Base-by-base conservation (phyloP, 2,888 invertebrate species). In the Tipula unca region DNA sequence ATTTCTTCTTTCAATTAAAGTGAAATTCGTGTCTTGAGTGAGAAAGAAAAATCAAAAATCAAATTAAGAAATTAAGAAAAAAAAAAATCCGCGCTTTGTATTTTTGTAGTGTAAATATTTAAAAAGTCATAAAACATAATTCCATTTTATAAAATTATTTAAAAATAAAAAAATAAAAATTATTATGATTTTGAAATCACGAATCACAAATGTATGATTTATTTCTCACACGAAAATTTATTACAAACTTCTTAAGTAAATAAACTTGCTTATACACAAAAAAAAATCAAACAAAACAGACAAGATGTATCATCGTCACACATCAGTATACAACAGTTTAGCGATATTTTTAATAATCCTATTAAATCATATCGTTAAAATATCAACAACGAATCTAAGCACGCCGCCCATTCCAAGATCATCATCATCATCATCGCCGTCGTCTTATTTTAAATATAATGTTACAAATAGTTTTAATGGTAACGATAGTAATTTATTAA, bases 111-210 rank as follows among this genome's bases (percentile, higher is more conserved):
- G 69, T 69, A 69, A 69, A 69, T 69, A 69, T 69, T 69, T 69
- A 69, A 69, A 69, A 69, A 69, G 69, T 69, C 69, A 69, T 69
- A 69, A 69, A 69, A 69, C 69, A 69, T 69, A 69, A 69, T 25
- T 69, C 69, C 25, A 69, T 10, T 69, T 69, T 25, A 69, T 10
- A 25, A 25, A 25, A 69, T 42, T 42, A 42, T 42, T 42, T 42
- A 14, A 42, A 42, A n/a, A 42, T 6, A 10, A 14, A 42, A 42
- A n/a, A n/a, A n/a, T n/a, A n/a, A n/a, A n/a, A n/a, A n/a, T n/a
- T n/a, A 54, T 69, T 69, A 69, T 69, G 69, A 69, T 69, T 69
- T 69, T 69, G 69, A 69, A 69, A 69, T 69, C 69, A 69, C 69
- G 69, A 69, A 69, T 25, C 69, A 20, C 69, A 69, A 69, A 69